phyloP scores from a whole-genome alignment of 2,797 vertebrate genomes.

The Astyanax mexicanus region DNA sequence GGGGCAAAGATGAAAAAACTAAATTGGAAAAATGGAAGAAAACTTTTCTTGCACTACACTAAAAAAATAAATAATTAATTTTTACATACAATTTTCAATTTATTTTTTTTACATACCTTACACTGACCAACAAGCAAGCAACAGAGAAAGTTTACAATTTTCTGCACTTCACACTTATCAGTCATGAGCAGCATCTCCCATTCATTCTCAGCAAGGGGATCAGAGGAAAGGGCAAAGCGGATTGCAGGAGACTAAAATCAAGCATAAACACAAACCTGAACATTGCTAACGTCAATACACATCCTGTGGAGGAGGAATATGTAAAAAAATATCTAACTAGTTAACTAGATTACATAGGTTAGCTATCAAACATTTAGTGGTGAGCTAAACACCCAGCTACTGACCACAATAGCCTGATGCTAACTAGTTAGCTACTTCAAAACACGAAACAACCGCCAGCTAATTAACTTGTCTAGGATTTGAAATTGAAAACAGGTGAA shows the following conservation, averaged over 20 bases:
- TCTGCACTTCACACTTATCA: neutral
- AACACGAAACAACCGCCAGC: neutral
- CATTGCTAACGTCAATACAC: neutral
- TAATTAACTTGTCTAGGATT: neutral
- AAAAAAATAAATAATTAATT: too few species aligned
- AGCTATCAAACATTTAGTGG: neutral
- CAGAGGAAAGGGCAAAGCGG: neutral
- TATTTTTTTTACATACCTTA: too few species aligned
- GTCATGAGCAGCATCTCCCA: neutral
- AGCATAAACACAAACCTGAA: neutral
- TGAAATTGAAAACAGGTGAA: too few species aligned
- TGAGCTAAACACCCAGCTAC: neutral
- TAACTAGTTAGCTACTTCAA: too few species aligned
- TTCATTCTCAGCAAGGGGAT: neutral
- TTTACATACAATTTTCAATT: too few species aligned
- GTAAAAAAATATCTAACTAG: too few species aligned
- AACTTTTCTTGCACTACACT: too few species aligned
- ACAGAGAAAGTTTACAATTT: neutral
- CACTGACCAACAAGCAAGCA: too few species aligned
- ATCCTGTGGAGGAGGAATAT: neutral
- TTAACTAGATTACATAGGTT: too few species aligned
- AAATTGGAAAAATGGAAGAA: too few species aligned
- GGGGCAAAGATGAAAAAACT: too few species aligned
- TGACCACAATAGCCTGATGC: constrained; percentile 8
- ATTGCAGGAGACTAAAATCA: neutral